Percentiles rank a stretch among this genome's conserved stretches.
Evolutionary conservation across 2,888 invertebrate genomes (phyloP).

Genomic region (Matsumyia berberina): DNA sequence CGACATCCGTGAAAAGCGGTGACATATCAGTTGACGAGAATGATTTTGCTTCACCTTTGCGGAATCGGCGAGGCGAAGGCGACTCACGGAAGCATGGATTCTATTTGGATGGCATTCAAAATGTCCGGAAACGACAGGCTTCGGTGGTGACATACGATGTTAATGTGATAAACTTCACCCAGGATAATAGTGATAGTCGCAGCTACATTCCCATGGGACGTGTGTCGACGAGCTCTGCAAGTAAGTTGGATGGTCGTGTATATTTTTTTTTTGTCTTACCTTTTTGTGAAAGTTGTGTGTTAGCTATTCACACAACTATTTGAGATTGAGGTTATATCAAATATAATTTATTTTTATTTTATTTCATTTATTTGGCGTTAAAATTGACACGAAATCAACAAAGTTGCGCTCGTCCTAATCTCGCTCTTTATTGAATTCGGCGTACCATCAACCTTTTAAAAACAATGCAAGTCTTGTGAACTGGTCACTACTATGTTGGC

Average conservation of each 20-base stretch:
- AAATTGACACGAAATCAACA: too few species aligned
- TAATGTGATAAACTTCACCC: conserved; percentile 84
- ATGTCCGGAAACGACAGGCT: conserved; percentile 83
- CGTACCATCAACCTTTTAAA: too few species aligned
- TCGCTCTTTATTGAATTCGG: too few species aligned
- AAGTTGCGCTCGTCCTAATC: too few species aligned
- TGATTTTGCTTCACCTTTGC: conserved; percentile 81
- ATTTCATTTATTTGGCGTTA: too few species aligned
- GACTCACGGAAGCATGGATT: conserved; percentile 59
- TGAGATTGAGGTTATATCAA: too few species aligned
- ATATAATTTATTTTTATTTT: too few species aligned
- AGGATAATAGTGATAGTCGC: conserved; percentile 83
- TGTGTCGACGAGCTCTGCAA: conserved; percentile 84
- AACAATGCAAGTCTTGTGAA: too few species aligned
- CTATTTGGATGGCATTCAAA: conserved; percentile 79
- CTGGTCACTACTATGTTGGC: too few species aligned
- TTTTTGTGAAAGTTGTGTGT: neutral
- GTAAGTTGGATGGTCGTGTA: conserved; percentile 79
- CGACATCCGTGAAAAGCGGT: conserved; percentile 79
- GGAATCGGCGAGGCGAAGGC: conserved; percentile 77
- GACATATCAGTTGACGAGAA: conserved; percentile 79
- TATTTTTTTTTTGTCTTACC: conserved; percentile 3
- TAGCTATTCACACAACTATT: too few species aligned
- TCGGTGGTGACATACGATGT: conserved; percentile 84
- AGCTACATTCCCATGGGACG: conserved; percentile 84